Conservation (phyloP, 2,797 vertebrate genomes). For the Cyprinodon diabolis region DNA sequence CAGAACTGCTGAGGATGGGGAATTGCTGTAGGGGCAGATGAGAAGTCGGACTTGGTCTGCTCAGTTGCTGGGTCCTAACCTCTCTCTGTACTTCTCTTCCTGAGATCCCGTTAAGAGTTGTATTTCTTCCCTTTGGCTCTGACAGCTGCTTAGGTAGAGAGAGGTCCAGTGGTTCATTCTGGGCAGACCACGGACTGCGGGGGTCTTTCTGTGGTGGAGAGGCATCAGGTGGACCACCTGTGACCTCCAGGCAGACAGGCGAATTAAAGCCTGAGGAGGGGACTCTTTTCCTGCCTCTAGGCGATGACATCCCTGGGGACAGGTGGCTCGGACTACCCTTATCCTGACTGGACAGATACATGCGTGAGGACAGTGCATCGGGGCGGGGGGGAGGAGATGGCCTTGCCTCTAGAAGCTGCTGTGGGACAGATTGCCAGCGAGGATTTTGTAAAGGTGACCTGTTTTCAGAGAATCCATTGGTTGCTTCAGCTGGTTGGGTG, state of each 20-base stretch:
- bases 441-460: constrained; percentile 69
- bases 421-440: constrained; percentile 75
- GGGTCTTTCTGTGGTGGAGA: constrained; percentile 50
- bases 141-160: constrained; percentile 76
- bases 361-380: constrained; percentile 46
- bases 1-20: constrained; percentile 47
- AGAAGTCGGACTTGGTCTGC: constrained; percentile 59
- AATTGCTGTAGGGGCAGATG: constrained; percentile 62
- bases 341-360: constrained; percentile 69
- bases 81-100: constrained; percentile 59
- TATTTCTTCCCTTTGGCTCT: constrained; percentile 38
- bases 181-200: constrained; percentile 55
- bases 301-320: constrained; percentile 62
- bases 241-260: constrained; percentile 67
- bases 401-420: constrained; percentile 73
- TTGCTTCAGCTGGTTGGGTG: constrained; percentile 44
- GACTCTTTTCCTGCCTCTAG: constrained; percentile 58
- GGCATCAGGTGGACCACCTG: constrained; percentile 54
- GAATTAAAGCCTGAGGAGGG: constrained; percentile 69
- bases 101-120: constrained; percentile 58
- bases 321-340: constrained; percentile 63
- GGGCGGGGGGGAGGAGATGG: constrained; percentile 68
- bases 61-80: constrained; percentile 39
- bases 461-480: constrained; percentile 67
- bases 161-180: constrained; percentile 83